phyloP scores from a whole-genome alignment of 2,888 invertebrate species.

The Vanessa cardui region DNA sequence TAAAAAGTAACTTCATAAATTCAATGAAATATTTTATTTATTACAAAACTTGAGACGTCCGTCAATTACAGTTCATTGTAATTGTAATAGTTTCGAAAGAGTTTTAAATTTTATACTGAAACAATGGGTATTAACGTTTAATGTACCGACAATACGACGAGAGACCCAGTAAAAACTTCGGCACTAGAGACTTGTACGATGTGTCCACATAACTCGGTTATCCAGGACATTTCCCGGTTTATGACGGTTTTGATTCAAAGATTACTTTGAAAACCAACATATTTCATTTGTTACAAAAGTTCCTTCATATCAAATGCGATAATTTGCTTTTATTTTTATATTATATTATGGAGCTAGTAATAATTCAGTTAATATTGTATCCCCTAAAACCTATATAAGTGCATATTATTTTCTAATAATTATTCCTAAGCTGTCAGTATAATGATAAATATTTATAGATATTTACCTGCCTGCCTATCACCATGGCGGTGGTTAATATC shows the following conservation, averaged over 20 bases:
- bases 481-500: too few relatives aligned
- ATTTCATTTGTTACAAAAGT: too few relatives aligned
- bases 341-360: neutral
- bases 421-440: too few relatives aligned
- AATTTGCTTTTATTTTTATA: neutral
- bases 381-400: too few relatives aligned
- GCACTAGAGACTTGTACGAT: constrained; percentile 53
- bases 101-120: constrained; percentile 72
- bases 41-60: constrained; percentile 29
- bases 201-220: constrained; percentile 16
- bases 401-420: too few relatives aligned
- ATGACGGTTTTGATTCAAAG: neutral
- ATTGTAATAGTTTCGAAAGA: constrained; percentile 67
- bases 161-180: constrained; percentile 78
- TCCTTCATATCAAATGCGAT: too few relatives aligned
- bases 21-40: neutral
- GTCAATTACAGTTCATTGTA: constrained; percentile 53
- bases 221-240: neutral
- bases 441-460: too few relatives aligned
- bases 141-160: constrained; percentile 75
- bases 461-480: too few relatives aligned
- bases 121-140: constrained; percentile 72
- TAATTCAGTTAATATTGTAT: neutral
- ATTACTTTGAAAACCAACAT: neutral
- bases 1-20: neutral